Evolutionary conservation across 2,113 vertebrate species (phyloP), one percentile per base, ranked within the genome.

Genomic region (Rhea americana): DNA sequence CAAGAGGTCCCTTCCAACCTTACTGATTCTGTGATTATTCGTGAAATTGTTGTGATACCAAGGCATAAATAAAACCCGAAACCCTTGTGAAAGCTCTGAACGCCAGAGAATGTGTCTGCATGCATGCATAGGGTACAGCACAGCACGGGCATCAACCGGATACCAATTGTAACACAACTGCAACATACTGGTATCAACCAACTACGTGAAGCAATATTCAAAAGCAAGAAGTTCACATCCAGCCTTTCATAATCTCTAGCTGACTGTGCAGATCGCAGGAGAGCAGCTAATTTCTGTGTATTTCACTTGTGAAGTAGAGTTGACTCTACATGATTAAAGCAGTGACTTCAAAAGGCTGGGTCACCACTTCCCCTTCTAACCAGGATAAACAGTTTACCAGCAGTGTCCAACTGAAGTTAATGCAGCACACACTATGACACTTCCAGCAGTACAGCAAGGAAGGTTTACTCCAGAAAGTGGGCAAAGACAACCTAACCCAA

Each of bases 381-480:
- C 72, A 80, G 63, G 58, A 63, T 39, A 62, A 86, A 47, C 39
- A 72, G 22, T 26, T 66, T 9, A 26, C 63, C 47, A 80, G 58
- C 58, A 80, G 82, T 37, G 24, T 17, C 73, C 2, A 1, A 56
- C 50, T 39, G 74, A 37, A 48, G 50, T 6, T 7, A 70, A 21
- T 1, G 39, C 30, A 71, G 24, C 1, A 2, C 47, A 19, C 35
- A 6, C 20, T 4, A 11, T 47, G 24, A 13, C 28, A 7, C 6
- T 25, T 45, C 4, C 63, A 43, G 55, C 0, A 0, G 35, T 5
- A 19, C 26, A 63, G 30, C 8, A 1, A 73, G 65, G 20, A 58
- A 48, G 13, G 17, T 9, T 61, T 32, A 24, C 25, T 48, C 35
- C 53, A 43, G 39, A 22, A 41, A 28, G 15, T 26, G 43, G 15